A percentile compares a stretch with the other conserved stretches of the same genome.
These are phyloP conservation scores for Euzophera pinguis DNA, from an alignment of 2,888 invertebrate genomes.

Conservation along the genomic window DNA sequence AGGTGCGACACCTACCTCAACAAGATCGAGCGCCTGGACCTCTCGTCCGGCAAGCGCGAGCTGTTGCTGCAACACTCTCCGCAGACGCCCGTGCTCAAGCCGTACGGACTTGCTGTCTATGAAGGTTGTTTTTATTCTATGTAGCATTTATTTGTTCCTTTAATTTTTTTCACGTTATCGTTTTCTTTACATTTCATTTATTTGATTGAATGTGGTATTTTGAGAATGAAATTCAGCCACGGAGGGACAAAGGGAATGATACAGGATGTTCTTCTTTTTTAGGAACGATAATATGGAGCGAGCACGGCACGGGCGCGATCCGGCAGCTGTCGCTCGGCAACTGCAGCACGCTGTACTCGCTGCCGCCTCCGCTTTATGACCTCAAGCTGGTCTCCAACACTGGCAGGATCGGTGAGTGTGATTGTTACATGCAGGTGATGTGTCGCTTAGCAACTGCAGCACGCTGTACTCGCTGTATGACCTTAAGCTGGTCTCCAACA, in stretches of 20 bases:
- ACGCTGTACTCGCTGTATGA: constrained; percentile 71
- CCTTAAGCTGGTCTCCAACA: constrained; percentile 82
- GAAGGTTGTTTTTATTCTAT: constrained; percentile 47
- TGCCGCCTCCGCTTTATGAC: constrained; percentile 83
- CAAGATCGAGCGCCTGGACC: constrained; percentile 79
- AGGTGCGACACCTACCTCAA: constrained; percentile 85
- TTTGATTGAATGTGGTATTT: too few relatives aligned
- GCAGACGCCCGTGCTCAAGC: constrained; percentile 75
- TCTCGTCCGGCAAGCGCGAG: constrained; percentile 50
- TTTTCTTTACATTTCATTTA: too few relatives aligned
- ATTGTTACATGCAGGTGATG: too few relatives aligned
- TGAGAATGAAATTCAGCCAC: too few relatives aligned
- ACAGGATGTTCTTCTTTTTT: constrained; percentile 3
- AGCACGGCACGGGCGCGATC: constrained; percentile 83
- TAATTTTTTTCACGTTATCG: too few relatives aligned
- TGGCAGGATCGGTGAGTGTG: constrained; percentile 67
- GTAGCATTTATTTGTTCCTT: background rate
- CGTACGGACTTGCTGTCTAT: constrained; percentile 83
- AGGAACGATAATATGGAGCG: constrained; percentile 85
- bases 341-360: constrained; percentile 69
- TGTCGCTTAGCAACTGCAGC: too few relatives aligned
- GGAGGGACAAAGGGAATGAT: too few relatives aligned
- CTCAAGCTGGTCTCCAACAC: constrained; percentile 83
- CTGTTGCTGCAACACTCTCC: constrained; percentile 64
- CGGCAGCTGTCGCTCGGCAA: constrained; percentile 82